These are phyloP conservation scores for Amblyteles armatorius DNA, from an alignment of 2,888 invertebrate genomes.

Conservation along the genomic window DNA sequence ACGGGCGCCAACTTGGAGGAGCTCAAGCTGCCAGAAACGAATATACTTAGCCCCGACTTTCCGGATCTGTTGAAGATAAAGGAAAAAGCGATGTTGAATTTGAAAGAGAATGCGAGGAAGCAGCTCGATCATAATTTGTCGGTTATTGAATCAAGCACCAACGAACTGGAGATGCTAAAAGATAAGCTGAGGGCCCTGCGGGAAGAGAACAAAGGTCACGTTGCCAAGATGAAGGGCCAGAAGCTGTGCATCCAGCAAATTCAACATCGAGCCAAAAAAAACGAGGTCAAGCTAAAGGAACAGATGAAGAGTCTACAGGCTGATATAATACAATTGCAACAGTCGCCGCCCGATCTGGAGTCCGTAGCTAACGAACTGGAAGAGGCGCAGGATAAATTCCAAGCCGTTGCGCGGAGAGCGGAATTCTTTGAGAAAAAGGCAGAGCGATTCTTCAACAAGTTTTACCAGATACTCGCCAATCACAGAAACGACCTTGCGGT, in stretches of 20 bases:
- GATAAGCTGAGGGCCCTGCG: slow-evolving; percentile 68
- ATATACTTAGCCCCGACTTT: slow-evolving; percentile 70
- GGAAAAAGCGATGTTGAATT: slow-evolving; percentile 66
- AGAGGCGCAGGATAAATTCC: slow-evolving; percentile 75
- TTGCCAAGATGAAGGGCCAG: slow-evolving; percentile 71
- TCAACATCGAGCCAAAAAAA: slow-evolving; percentile 62
- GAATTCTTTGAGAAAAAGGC: slow-evolving; percentile 72
- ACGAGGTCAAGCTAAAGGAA: slow-evolving; percentile 73
- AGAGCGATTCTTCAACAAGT: slow-evolving; percentile 73
- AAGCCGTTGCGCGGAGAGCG: slow-evolving; percentile 73
- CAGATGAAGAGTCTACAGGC: slow-evolving; percentile 73
- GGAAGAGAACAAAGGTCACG: slow-evolving; percentile 67
- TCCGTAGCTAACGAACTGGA: slow-evolving; percentile 67
- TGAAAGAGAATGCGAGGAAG: slow-evolving; percentile 68
- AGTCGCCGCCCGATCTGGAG: slow-evolving; percentile 69
- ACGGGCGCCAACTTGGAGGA: slow-evolving; percentile 71
- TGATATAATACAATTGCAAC: slow-evolving; percentile 69
- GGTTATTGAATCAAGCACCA: slow-evolving; percentile 56
- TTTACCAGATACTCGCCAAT: slow-evolving; percentile 72
- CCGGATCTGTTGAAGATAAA: slow-evolving; percentile 68
- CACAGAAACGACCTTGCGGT: slow-evolving; percentile 70
- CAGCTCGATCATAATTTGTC: slow-evolving; percentile 56
- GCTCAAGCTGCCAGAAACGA: slow-evolving; percentile 77
- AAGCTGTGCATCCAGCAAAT: slow-evolving; percentile 71
- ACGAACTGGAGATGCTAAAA: slow-evolving; percentile 71